phyloP scores from a whole-genome alignment of 2,888 invertebrate genomes.

The Drosophila flavopinicola region DNA sequence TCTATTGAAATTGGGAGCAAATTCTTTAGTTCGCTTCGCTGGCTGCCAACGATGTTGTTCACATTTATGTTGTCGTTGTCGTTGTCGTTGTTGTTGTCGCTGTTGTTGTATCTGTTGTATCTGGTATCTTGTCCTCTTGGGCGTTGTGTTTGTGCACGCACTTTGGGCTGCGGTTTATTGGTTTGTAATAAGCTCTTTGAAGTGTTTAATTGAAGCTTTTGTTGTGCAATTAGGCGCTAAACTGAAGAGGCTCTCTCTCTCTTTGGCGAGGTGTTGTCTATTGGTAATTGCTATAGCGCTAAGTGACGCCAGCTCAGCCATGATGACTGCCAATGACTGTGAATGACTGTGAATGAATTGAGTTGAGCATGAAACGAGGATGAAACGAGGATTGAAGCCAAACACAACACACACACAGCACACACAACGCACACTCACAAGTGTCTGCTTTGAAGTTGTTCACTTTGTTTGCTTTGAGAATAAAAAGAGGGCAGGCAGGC shows the following conservation, averaged over 20 bases:
- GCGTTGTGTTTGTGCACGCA: conserved; percentile 55
- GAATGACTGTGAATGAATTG: conserved; percentile 19
- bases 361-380: conserved; percentile 17
- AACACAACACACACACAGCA: conserved; percentile 24
- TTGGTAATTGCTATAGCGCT: conserved; percentile 61
- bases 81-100: conserved; percentile 9
- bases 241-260: conserved; percentile 55
- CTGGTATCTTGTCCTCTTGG: conserved; percentile 32
- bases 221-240: conserved; percentile 79
- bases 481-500: too few relatives aligned
- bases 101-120: conserved; percentile 16
- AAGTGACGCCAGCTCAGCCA: conserved; percentile 44
- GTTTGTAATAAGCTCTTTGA: conserved; percentile 78
- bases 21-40: conserved; percentile 48
- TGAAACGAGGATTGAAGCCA: conserved; percentile 10
- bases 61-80: conserved; percentile 8
- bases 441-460: conserved; percentile 56
- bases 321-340: conserved; percentile 14
- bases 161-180: conserved; percentile 75
- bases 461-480: conserved; percentile 36
- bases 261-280: conserved; percentile 59
- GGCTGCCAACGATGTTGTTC: conserved; percentile 18
- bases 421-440: conserved; percentile 22
- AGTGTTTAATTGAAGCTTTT: conserved; percentile 79
- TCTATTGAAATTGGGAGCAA: conserved; percentile 46